Percentiles rank a stretch among this genome's conserved stretches.
Evolutionary conservation across 2,113 vertebrate genomes (phyloP).

Genomic region (Talpa occidentalis): DNA sequence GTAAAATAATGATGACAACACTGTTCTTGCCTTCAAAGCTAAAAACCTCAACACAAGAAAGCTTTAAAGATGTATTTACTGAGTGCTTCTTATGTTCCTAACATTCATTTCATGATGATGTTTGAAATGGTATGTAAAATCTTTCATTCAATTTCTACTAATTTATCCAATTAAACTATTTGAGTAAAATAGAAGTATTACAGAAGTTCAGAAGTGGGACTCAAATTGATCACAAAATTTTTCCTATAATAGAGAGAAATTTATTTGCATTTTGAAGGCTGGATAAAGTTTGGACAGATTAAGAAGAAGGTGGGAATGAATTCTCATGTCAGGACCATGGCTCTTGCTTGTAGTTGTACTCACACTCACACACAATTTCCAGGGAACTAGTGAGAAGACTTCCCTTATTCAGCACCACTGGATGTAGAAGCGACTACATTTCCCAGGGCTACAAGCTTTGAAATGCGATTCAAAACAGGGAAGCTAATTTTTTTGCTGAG

Average conservation of each 20-base stretch:
- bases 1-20: background rate
- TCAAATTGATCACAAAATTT: background rate
- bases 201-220: background rate
- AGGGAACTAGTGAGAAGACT: background rate
- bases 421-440: background rate
- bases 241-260: background rate
- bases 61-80: background rate
- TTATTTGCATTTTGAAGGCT: background rate
- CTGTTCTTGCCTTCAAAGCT: background rate
- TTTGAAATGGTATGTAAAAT: background rate
- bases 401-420: background rate
- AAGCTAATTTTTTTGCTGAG: background rate
- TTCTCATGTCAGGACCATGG: background rate
- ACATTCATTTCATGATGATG: background rate
- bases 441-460: background rate
- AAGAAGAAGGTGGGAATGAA: background rate
- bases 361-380: background rate
- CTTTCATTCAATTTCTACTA: background rate
- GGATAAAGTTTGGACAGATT: background rate
- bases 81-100: background rate
- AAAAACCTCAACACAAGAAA: background rate
- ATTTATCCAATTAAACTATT: constrained; percentile 20
- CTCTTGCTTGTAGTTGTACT: background rate
- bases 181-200: background rate
- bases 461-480: background rate